phyloP scores from a whole-genome alignment of 2,797 vertebrate species.

The Hydrocynus forskahlii region DNA sequence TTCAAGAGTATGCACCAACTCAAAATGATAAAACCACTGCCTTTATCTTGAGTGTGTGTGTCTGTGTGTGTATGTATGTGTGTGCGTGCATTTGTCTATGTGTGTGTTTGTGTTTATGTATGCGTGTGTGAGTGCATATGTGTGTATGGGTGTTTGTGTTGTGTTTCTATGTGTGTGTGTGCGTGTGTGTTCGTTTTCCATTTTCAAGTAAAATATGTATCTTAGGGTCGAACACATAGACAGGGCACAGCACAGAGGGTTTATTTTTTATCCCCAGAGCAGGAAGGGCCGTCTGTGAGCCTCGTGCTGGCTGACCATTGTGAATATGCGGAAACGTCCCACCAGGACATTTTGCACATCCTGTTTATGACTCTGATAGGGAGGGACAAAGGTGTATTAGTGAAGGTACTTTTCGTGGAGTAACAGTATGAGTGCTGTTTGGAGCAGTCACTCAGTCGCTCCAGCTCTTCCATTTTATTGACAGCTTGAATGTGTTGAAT shows the following conservation, averaged over 20 bases:
- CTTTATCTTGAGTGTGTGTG: too few relatives aligned
- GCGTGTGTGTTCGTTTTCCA: not conserved
- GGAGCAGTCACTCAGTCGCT: not conserved
- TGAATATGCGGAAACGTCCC: conserved; percentile 35
- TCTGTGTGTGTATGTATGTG: too few relatives aligned
- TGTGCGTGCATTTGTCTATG: too few relatives aligned
- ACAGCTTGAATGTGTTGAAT: not conserved
- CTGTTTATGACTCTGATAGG: conserved; percentile 31
- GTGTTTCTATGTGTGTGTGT: not conserved
- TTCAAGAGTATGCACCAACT: too few relatives aligned
- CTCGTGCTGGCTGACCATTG: conserved; percentile 41
- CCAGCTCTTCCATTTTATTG: not conserved
- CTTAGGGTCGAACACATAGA: not conserved
- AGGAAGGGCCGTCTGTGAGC: conserved; percentile 10
- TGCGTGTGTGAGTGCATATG: too few relatives aligned
- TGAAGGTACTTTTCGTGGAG: not conserved
- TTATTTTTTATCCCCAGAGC: conserved; percentile 10
- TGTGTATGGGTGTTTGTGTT: too few relatives aligned
- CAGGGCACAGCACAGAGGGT: not conserved
- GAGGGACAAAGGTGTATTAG: not conserved
- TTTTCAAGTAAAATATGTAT: not conserved
- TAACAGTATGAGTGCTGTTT: not conserved
- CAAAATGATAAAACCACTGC: too few relatives aligned
- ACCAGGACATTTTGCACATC: conserved; percentile 22
- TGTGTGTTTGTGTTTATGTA: too few relatives aligned